Percentiles rank a stretch among this genome's conserved stretches.
phyloP scores from a whole-genome alignment of 2,797 vertebrate genomes.

The Lepilemur septentrionalis region DNA sequence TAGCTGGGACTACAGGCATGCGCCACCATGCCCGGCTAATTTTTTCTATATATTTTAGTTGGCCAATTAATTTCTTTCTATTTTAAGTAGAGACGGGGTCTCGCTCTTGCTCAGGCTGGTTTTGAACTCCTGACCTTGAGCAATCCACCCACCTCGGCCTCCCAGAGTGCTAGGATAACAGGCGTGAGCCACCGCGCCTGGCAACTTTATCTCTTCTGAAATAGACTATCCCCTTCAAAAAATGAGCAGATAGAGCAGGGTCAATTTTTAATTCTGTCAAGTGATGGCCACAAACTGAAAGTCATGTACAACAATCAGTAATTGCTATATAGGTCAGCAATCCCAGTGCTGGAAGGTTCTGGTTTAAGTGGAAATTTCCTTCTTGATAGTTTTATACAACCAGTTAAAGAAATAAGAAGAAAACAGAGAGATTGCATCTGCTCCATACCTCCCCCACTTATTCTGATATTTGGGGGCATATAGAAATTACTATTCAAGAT shows the following conservation, averaged over 20 bases:
- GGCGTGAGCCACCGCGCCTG: not conserved
- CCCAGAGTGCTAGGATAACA: too few relatives aligned
- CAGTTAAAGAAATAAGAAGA: constrained; percentile 25
- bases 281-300: constrained; percentile 24
- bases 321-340: not conserved
- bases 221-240: constrained; percentile 19
- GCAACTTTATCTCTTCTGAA: not conserved
- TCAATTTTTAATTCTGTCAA: constrained; percentile 25
- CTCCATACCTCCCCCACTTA: not conserved
- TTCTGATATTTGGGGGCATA: constrained; percentile 1
- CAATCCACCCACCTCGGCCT: too few relatives aligned
- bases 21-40: too few relatives aligned
- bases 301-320: not conserved
- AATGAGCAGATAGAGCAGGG: not conserved
- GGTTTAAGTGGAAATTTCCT: constrained; percentile 36
- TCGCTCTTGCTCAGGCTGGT: too few relatives aligned
- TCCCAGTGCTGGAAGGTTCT: not conserved
- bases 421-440: not conserved
- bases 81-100: too few relatives aligned
- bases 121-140: too few relatives aligned
- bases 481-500: not conserved
- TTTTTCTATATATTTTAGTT: too few relatives aligned
- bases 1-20: too few relatives aligned
- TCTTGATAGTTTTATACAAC: constrained; percentile 37
- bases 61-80: too few relatives aligned